phyloP scores from a whole-genome alignment of 2,113 vertebrate species.

The Leptodactylus fuscus region DNA sequence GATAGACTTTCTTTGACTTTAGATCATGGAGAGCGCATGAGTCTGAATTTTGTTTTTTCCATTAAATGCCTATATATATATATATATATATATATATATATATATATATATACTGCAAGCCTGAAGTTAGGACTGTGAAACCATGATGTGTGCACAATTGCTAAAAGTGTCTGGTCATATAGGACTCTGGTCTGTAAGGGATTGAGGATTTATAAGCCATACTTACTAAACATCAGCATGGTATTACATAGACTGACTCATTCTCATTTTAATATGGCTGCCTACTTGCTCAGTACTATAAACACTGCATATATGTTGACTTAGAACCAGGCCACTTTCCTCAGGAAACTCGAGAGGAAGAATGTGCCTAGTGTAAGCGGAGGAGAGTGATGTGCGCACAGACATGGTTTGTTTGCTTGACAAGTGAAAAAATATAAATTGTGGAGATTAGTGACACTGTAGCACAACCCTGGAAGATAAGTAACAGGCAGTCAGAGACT shows the following conservation, averaged over 20 bases:
- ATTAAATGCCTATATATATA: too few species aligned
- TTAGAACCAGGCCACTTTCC: conserved; percentile 10
- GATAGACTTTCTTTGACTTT: too few species aligned
- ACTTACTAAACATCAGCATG: neutral
- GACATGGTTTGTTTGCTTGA: neutral
- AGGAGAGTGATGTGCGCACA: conserved; percentile 9
- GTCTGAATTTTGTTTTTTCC: too few species aligned
- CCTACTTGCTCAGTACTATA: neutral
- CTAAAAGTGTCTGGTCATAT: too few species aligned
- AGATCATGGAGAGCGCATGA: too few species aligned
- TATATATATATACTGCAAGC: too few species aligned
- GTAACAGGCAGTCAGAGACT: neutral
- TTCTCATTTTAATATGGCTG: neutral
- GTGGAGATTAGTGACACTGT: conserved; percentile 3
- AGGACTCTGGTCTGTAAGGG: too few species aligned
- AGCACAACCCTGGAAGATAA: neutral
- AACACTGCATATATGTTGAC: neutral
- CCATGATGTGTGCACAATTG: too few species aligned
- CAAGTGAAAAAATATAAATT: conserved; percentile 24
- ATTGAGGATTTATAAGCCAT: too few species aligned
- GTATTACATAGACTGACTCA: neutral
- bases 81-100: too few species aligned
- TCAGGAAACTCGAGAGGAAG: conserved; percentile 27
- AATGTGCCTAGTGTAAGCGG: conserved; percentile 3
- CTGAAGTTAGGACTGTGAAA: too few species aligned